These are phyloP conservation scores for Gymnocheta viridis DNA, from an alignment of 2,888 invertebrate genomes.

Conservation along the genomic window DNA sequence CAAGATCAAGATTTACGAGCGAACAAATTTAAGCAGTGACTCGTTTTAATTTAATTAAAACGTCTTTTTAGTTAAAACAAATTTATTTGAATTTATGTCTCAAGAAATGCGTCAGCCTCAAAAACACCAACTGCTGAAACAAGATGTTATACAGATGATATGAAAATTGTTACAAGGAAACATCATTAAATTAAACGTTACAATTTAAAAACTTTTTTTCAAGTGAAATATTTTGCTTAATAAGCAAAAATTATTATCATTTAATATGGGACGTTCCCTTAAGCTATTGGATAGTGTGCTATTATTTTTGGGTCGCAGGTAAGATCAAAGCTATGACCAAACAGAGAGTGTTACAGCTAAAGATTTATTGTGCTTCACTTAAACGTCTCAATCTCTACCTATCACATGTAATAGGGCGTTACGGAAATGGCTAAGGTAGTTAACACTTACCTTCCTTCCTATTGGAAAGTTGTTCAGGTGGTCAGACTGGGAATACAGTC, in stretches of 20 bases:
- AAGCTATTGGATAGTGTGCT: no score
- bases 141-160: conserved; percentile 39
- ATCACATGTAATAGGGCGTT: no score
- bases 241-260: not conserved
- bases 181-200: not conserved
- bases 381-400: no score
- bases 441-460: no score
- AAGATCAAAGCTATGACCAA: no score
- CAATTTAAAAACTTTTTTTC: not conserved
- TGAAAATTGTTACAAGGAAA: not conserved
- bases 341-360: no score
- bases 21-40: conserved; percentile 46
- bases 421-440: no score
- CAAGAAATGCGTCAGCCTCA: conserved; percentile 66
- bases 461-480: no score
- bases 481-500: no score
- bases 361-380: no score
- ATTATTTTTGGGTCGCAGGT: no score
- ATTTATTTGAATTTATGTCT: conserved; percentile 72
- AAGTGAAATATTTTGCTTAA: not conserved
- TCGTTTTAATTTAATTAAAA: conserved; percentile 78
- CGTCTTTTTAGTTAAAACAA: conserved; percentile 74
- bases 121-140: not conserved
- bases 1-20: conserved; percentile 59
- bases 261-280: no score